These are phyloP conservation scores for Galendromus occidentalis DNA, from an alignment of 1,140 invertebrate genomes.

Conservation along the genomic window DNA sequence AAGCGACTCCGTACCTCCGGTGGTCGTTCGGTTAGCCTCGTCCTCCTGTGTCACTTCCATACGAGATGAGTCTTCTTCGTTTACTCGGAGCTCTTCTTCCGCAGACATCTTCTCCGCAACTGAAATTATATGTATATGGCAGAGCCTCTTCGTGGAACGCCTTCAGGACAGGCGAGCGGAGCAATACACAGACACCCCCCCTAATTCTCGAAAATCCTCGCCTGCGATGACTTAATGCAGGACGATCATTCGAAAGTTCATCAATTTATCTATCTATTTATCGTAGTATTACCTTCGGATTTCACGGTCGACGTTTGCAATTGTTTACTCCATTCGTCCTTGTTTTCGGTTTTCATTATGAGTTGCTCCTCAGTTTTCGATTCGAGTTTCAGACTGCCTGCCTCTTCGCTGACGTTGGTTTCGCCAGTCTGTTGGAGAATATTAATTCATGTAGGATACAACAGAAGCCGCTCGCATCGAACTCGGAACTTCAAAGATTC, in stretches of 20 bases:
- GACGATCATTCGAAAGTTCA: not conserved
- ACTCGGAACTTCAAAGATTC: conserved; percentile 10
- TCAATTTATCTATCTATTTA: not conserved
- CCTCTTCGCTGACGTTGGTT: not conserved
- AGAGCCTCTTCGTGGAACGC: not conserved
- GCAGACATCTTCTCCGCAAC: conserved; percentile 4
- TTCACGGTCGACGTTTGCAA: conserved; percentile 2
- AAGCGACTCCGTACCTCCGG: conserved; percentile 19
- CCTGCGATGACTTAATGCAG: too few species aligned
- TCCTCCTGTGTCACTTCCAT: conserved; percentile 19
- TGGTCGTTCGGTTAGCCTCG: conserved; percentile 20
- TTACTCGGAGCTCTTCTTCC: not conserved
- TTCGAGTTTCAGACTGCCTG: not conserved
- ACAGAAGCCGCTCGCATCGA: too few species aligned
- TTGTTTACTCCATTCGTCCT: conserved; percentile 18
- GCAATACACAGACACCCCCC: too few species aligned
- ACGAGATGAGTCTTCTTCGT: not conserved
- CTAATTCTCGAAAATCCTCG: too few species aligned
- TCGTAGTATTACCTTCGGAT: not conserved
- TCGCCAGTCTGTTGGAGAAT: not conserved
- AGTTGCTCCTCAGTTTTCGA: not conserved
- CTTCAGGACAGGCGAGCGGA: not conserved
- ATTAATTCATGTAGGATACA: too few species aligned
- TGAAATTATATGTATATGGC: not conserved
- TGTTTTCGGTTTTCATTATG: conserved; percentile 14